Percentiles rank a stretch among this genome's conserved stretches.
These are phyloP conservation scores for Sesamia inferens DNA, from an alignment of 2,888 invertebrate genomes.

Conservation along the genomic window DNA sequence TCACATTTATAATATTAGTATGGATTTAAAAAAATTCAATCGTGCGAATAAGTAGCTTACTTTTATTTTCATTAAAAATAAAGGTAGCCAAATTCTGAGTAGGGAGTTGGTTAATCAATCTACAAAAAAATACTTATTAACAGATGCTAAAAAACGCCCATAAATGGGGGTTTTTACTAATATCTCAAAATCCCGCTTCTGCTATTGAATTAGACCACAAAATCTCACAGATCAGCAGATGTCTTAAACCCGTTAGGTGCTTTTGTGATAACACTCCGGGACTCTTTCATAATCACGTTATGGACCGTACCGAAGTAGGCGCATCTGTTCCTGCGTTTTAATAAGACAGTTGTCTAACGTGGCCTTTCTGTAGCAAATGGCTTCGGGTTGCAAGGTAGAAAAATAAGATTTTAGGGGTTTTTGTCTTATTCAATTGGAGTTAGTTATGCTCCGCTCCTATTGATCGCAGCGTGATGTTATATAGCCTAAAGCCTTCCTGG, in stretches of 20 bases:
- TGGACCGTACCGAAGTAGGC: slow-evolving; percentile 60
- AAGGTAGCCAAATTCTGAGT: background rate
- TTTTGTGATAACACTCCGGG: slow-evolving; percentile 71
- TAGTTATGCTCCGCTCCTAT: too few relatives aligned
- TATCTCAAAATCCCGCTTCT: background rate
- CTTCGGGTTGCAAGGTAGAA: slow-evolving; percentile 23
- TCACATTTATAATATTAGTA: too few relatives aligned
- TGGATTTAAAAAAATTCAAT: background rate
- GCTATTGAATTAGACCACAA: slow-evolving; percentile 41
- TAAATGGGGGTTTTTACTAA: too few relatives aligned
- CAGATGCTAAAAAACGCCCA: background rate
- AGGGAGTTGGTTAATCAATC: background rate
- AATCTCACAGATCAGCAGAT: slow-evolving; percentile 74
- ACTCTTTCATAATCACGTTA: slow-evolving; percentile 63
- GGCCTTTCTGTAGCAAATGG: slow-evolving; percentile 39
- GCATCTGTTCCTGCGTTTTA: slow-evolving; percentile 65
- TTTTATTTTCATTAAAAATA: background rate
- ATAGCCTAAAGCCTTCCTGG: too few relatives aligned
- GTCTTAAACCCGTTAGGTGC: slow-evolving; percentile 79
- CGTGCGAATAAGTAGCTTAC: background rate
- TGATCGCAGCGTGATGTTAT: too few relatives aligned
- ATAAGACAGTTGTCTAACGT: slow-evolving; percentile 49
- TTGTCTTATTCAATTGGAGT: background rate
- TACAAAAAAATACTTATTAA: background rate
- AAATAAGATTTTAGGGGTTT: background rate